Conservation (phyloP, 2,888 invertebrate genomes). For the Archaeoteleia sp. region DNA sequence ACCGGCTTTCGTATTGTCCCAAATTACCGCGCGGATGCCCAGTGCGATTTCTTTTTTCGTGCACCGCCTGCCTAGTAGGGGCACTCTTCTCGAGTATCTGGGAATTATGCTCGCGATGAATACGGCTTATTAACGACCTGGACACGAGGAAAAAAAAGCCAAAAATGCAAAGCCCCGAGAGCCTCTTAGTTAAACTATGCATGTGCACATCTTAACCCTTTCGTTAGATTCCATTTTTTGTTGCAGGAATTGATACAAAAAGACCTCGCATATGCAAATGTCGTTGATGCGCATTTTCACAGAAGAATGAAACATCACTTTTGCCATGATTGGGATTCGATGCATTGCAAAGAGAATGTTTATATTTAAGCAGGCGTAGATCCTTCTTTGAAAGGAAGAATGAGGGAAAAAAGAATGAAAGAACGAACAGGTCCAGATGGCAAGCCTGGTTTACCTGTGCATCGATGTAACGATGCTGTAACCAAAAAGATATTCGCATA, state of each 20-base stretch:
- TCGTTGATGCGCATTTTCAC: neutral
- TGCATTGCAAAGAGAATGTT: neutral
- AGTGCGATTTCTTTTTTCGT: conserved; percentile 9
- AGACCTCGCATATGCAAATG: neutral
- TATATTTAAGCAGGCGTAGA: conserved; percentile 20
- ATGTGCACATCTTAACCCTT: neutral
- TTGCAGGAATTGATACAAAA: neutral
- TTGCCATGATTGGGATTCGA: neutral
- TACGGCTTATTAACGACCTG: conserved; percentile 6
- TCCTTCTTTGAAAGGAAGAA: conserved; percentile 13
- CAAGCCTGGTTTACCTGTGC: conserved; percentile 35
- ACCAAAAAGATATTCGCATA: conserved; percentile 40
- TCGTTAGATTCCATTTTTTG: neutral
- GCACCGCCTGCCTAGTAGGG: conserved; percentile 1
- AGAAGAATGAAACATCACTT: neutral
- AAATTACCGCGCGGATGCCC: conserved; percentile 10
- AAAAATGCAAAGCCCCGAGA: neutral
- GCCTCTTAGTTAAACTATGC: neutral
- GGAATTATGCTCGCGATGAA: neutral
- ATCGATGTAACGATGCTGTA: conserved; percentile 26
- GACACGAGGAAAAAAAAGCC: neutral
- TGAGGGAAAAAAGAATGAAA: neutral
- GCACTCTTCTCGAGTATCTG: conserved; percentile 1
- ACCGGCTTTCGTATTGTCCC: conserved; percentile 21
- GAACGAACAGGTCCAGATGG: conserved; percentile 48